These are phyloP conservation scores for Rhadina sibilatrix DNA, from an alignment of 2,113 vertebrate species.

Conservation along the genomic window DNA sequence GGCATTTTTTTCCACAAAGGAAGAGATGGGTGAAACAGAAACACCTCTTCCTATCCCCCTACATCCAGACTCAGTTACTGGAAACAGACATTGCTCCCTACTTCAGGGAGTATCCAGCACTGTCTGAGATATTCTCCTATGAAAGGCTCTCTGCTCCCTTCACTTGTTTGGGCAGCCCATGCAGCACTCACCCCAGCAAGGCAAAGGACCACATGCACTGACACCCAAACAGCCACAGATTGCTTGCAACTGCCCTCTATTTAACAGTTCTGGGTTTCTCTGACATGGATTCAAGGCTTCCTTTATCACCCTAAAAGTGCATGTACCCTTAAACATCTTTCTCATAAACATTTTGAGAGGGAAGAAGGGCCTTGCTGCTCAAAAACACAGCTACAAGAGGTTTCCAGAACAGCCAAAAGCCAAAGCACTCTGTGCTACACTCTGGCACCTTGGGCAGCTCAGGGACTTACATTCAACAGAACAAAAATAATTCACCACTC, in stretches of 20 bases:
- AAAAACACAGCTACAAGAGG: neutral
- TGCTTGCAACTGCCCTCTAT: neutral
- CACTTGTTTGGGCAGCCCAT: neutral
- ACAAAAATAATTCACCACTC: neutral
- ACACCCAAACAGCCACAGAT: accelerated
- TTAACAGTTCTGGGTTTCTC: neutral
- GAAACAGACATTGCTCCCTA: neutral
- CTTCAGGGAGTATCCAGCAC: neutral
- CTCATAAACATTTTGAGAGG: neutral
- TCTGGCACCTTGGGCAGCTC: neutral
- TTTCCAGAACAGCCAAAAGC: neutral
- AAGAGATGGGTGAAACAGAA: neutral
- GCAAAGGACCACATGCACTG: neutral
- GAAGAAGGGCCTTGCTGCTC: neutral
- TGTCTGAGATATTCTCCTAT: neutral
- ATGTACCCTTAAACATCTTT: neutral
- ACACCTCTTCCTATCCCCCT: neutral
- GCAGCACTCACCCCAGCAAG: neutral
- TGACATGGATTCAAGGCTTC: neutral
- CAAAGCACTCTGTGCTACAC: neutral
- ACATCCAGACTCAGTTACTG: neutral
- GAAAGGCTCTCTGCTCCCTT: neutral
- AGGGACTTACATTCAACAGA: neutral
- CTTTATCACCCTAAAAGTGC: neutral
- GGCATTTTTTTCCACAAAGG: neutral